phyloP scores from a whole-genome alignment of 1,140 invertebrate genomes.

The Cyrtorhinus lividipennis region DNA sequence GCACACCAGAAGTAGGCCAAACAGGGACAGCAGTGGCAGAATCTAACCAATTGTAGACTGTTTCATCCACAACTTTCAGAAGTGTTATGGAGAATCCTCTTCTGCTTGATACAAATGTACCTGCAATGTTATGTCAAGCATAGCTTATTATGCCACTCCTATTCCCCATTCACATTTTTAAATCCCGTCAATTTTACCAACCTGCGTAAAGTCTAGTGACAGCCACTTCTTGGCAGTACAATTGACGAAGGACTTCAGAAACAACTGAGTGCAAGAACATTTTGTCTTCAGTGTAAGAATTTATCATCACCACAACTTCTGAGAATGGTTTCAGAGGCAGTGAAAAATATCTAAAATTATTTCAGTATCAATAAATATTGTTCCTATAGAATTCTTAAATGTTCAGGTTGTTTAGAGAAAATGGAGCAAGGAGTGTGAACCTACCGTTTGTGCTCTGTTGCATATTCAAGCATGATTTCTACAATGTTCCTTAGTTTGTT shows the following conservation, averaged over 20 bases:
- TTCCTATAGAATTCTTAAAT: background rate
- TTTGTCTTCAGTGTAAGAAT: constrained; percentile 1
- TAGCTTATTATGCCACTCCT: too few species aligned
- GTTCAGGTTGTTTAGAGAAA: background rate
- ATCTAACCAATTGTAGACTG: background rate
- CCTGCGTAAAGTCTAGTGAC: background rate
- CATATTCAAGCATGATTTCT: background rate
- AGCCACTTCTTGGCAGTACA: background rate
- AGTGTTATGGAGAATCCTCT: background rate
- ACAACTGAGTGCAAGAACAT: background rate
- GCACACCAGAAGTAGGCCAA: background rate
- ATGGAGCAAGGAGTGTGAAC: too few species aligned
- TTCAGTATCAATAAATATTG: background rate
- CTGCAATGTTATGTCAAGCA: too few species aligned
- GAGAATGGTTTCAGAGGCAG: background rate
- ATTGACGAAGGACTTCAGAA: background rate
- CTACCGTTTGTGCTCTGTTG: background rate
- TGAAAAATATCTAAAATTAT: background rate
- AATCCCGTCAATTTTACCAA: too few species aligned
- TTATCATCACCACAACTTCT: background rate
- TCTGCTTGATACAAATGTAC: background rate
- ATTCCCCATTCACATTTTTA: too few species aligned
- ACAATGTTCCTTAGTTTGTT: background rate
- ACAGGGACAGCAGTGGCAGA: background rate
- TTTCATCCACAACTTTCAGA: background rate